phyloP scores from a whole-genome alignment of 2,888 invertebrate species.

The Lasioglossum zephyrum region DNA sequence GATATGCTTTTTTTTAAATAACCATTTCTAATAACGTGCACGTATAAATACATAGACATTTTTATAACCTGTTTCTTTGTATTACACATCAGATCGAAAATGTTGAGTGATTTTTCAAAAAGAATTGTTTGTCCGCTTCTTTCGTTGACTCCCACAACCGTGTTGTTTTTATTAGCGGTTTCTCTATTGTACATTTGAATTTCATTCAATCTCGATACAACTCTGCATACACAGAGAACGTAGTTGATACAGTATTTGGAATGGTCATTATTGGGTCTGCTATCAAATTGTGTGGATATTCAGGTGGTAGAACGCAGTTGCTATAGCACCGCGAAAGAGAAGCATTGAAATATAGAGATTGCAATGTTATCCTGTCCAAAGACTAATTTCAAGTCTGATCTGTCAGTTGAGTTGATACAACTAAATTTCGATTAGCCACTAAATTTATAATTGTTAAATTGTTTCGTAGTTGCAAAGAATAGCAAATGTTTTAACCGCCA shows the following conservation, averaged over 20 bases:
- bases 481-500: not conserved
- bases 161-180: not conserved
- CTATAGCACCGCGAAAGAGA: constrained; percentile 66
- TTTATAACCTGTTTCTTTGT: constrained; percentile 46
- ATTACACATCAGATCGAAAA: constrained; percentile 15
- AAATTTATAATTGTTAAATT: constrained; percentile 57
- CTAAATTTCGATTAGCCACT: constrained; percentile 54
- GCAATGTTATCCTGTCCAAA: constrained; percentile 57
- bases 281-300: not conserved
- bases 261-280: not conserved
- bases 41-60: not conserved
- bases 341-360: constrained; percentile 51
- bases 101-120: not conserved
- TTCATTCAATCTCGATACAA: not conserved
- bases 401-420: constrained; percentile 63
- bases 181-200: not conserved
- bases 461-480: not conserved
- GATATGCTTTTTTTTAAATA: not conserved
- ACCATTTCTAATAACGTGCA: constrained; percentile 1
- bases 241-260: not conserved
- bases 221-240: not conserved
- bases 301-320: constrained; percentile 51
- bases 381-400: constrained; percentile 44
- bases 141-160: not conserved
- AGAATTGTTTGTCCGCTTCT: not conserved